A percentile compares a stretch with the other conserved stretches of the same genome.
Conservation (phyloP, 2,888 invertebrate species). For the Aromia moschata region DNA sequence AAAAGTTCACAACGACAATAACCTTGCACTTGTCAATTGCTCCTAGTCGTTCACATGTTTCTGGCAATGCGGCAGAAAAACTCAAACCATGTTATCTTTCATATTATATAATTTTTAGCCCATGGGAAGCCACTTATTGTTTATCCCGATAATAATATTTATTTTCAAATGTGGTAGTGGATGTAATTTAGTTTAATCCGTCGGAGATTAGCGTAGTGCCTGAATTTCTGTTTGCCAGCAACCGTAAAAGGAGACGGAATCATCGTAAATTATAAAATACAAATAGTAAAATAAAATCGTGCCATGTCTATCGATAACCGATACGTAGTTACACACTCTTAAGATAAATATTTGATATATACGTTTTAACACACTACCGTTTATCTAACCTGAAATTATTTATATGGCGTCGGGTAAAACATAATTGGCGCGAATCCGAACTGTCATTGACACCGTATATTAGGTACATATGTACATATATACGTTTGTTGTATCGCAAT, state of each 20-base stretch:
- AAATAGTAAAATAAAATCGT: conserved; percentile 27
- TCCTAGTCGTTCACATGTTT: background rate
- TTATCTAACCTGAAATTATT: conserved; percentile 14
- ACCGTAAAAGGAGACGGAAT: conserved; percentile 17
- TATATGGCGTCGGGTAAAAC: conserved; percentile 9
- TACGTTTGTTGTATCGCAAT: conserved; percentile 4
- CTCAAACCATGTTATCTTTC: background rate
- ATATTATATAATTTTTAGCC: background rate
- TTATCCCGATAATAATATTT: conserved; percentile 15
- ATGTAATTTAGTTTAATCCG: background rate
- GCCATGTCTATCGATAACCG: conserved; percentile 23
- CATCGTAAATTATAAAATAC: conserved; percentile 23
- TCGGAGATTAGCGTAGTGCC: conserved; percentile 16
- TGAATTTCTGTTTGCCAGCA: conserved; percentile 19
- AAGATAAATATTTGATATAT: conserved; percentile 32
- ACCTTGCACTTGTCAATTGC: background rate
- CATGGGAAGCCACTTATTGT: background rate
- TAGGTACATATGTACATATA: no score
- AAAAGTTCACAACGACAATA: background rate
- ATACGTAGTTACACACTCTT: conserved; percentile 11
- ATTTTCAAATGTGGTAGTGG: conserved; percentile 26
- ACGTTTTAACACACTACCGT: conserved; percentile 25
- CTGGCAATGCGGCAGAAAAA: no score
- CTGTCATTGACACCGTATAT: conserved; percentile 12
- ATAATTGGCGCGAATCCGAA: conserved; percentile 7